Percentiles rank a stretch among this genome's conserved stretches.
Conservation (phyloP, 2,888 invertebrate species). For the Nineta flava region DNA sequence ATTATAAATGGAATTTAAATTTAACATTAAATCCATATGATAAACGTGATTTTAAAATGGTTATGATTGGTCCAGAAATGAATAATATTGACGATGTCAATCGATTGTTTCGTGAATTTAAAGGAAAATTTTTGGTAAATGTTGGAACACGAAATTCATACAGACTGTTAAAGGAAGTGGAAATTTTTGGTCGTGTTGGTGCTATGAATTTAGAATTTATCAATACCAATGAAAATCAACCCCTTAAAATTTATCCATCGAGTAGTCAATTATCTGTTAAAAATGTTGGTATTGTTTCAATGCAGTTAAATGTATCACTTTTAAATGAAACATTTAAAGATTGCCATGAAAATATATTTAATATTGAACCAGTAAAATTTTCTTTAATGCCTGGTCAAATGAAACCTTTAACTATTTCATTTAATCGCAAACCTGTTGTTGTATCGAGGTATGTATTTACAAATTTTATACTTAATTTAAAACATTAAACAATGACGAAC, state of each 20-base stretch:
- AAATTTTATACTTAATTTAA: too few relatives aligned
- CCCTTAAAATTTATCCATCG: too few relatives aligned
- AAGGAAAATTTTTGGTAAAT: neutral
- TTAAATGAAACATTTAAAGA: neutral
- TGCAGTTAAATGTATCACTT: neutral
- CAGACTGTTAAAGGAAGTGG: neutral
- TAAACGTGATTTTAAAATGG: neutral
- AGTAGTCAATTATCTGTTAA: neutral
- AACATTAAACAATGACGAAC: too few relatives aligned
- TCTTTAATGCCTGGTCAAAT: neutral
- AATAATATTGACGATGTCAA: neutral
- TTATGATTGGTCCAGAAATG: neutral
- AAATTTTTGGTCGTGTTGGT: neutral
- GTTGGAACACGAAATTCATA: neutral
- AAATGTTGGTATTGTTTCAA: neutral
- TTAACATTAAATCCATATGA: neutral
- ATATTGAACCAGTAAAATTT: neutral
- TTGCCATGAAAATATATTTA: neutral
- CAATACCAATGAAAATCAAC: neutral
- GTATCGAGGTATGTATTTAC: too few relatives aligned
- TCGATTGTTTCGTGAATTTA: neutral
- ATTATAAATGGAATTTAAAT: neutral
- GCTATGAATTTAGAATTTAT: neutral
- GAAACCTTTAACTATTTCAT: too few relatives aligned
- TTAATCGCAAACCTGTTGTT: too few relatives aligned